phyloP scores from a whole-genome alignment of 2,113 vertebrate genomes.

The Ondatra zibethicus region DNA sequence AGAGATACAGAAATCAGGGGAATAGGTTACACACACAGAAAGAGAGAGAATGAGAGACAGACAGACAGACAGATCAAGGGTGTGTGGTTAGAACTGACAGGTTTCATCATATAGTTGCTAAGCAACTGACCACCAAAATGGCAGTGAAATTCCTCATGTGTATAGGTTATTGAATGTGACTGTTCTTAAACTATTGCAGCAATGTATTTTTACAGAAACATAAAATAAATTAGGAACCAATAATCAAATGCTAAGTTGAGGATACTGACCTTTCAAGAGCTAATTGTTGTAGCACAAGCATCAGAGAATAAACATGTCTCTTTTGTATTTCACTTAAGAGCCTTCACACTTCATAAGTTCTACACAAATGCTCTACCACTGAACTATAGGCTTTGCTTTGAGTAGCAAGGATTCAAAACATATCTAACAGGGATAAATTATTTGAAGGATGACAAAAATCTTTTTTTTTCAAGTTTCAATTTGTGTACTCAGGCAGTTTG shows the following conservation, averaged over 20 bases:
- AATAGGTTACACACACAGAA: too few relatives aligned
- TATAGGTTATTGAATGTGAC: background rate
- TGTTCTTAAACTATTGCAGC: constrained; percentile 1
- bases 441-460: constrained; percentile 24
- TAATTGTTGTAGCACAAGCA: background rate
- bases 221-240: background rate
- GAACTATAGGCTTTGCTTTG: background rate
- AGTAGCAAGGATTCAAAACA: background rate
- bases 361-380: background rate
- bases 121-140: constrained; percentile 56
- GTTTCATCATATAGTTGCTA: constrained; percentile 49
- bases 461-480: constrained; percentile 6
- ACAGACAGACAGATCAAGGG: background rate
- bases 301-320: background rate
- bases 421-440: background rate
- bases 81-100: background rate
- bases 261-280: constrained; percentile 30
- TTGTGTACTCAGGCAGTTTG: background rate
- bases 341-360: background rate
- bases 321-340: background rate
- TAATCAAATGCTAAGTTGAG: constrained; percentile 30
- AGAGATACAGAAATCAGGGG: too few relatives aligned
- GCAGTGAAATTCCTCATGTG: background rate
- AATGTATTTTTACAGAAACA: constrained; percentile 19
- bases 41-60: too few relatives aligned